phyloP scores from a whole-genome alignment of 2,888 invertebrate species.

The Tachina lurida region DNA sequence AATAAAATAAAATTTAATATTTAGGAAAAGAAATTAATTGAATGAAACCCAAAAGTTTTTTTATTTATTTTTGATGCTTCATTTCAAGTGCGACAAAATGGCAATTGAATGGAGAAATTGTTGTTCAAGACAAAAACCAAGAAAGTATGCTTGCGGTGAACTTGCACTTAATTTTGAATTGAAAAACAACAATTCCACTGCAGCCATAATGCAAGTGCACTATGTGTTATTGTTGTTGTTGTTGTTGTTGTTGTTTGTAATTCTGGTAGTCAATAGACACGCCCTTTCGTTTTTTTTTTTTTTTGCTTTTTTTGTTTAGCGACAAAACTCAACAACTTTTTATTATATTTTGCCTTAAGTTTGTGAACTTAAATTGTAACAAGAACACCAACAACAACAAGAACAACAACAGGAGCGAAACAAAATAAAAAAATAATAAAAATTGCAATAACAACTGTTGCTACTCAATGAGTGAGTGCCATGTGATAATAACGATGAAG shows the following conservation, averaged over 20 bases:
- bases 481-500: slow-evolving; percentile 20
- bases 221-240: background rate
- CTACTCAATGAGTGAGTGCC: slow-evolving; percentile 49
- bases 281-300: slow-evolving; percentile 58
- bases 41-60: background rate
- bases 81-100: background rate
- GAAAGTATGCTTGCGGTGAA: background rate
- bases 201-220: background rate
- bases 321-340: background rate
- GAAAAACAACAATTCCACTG: background rate
- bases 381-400: slow-evolving; percentile 69
- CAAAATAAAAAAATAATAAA: slow-evolving; percentile 26
- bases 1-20: too few species aligned
- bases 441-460: slow-evolving; percentile 71
- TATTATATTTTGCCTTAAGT: slow-evolving; percentile 74
- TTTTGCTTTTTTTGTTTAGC: background rate
- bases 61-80: background rate
- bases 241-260: background rate
- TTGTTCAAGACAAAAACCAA: background rate
- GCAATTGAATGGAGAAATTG: background rate
- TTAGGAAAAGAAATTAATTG: too few species aligned
- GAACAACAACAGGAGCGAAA: background rate
- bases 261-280: slow-evolving; percentile 64
- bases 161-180: background rate
- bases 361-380: slow-evolving; percentile 65